These are phyloP conservation scores for Gavia stellata DNA, from an alignment of 2,113 vertebrate species.

Conservation along the genomic window DNA sequence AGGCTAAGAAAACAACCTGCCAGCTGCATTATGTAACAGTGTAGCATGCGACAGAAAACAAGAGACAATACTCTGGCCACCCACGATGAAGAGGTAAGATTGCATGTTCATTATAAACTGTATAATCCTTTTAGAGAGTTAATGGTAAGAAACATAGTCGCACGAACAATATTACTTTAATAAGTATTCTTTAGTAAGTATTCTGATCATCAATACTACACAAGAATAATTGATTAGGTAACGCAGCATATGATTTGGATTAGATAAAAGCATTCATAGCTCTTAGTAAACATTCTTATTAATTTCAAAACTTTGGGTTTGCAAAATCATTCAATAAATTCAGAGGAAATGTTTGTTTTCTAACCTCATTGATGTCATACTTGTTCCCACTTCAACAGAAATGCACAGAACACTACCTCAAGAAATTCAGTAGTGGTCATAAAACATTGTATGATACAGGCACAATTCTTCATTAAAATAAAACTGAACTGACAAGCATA, in stretches of 20 bases:
- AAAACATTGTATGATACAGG: background rate
- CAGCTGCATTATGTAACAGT: background rate
- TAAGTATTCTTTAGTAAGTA: background rate
- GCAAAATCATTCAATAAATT: background rate
- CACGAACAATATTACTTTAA: background rate
- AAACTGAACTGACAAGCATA: background rate
- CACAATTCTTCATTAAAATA: background rate
- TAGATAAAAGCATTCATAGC: background rate
- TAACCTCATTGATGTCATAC: background rate
- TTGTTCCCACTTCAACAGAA: background rate
- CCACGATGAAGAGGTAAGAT: background rate
- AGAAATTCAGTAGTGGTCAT: background rate
- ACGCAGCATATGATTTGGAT: background rate
- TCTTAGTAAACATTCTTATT: background rate
- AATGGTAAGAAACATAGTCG: background rate
- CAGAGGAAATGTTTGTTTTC: background rate
- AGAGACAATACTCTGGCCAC: background rate
- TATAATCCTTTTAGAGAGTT: background rate
- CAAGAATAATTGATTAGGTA: background rate
- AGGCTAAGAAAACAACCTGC: background rate
- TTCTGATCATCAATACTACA: background rate
- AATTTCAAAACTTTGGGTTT: background rate
- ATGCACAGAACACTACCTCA: fast-evolving
- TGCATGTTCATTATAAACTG: background rate
- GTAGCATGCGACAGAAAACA: background rate